Base-by-base conservation (phyloP, 1,140 invertebrate genomes). In the Heliconius congener region DNA sequence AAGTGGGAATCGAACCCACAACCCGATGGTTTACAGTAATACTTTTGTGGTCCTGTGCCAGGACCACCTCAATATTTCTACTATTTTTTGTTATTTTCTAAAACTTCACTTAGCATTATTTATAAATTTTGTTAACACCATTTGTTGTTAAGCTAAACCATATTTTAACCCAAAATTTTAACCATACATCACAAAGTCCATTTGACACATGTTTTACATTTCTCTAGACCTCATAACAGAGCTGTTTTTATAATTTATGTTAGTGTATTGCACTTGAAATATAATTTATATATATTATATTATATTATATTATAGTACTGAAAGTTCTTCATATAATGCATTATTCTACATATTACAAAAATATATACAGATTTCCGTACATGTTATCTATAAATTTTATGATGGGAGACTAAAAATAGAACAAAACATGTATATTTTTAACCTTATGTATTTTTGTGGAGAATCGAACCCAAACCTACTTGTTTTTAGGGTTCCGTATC, bases 161-260 rank as follows among this genome's bases (percentile, higher is more conserved):
- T 57, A 66, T 66, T 66, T 66, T 66, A 66, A 9, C 8, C 23
- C 3, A 23, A 66, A 66, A 66, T 66, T 66, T 66, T 27, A 27
- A 66, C n/a, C 60, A 66, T 66, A 66, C 60, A 66, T 66, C 60
- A 66, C 60, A 66, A 57, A 66, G 9, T 66, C 60, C 23, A 13
- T 66, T 27, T 27, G 60, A 27, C 27, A 66, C 9, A 3, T 30
- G 60, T 66, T 66, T 66, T 66, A 66, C 60, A 66, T 66, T 66
- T 66, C 60, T 30, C 11, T 27, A 30, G 60, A 66, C 23, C 27
- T 27, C 60, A 27, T 66, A 9, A 27, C 60, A 16, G 23, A 66
- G 57, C 30, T 66, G 57, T 66, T 11, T 23, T 66, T 23, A 66
- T 66, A 66, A 66, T 66, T 30, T 66, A 66, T 66, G 57, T 66